Evolutionary conservation across 2,797 vertebrate species (phyloP).

Genomic region (Caiman crocodilus): DNA sequence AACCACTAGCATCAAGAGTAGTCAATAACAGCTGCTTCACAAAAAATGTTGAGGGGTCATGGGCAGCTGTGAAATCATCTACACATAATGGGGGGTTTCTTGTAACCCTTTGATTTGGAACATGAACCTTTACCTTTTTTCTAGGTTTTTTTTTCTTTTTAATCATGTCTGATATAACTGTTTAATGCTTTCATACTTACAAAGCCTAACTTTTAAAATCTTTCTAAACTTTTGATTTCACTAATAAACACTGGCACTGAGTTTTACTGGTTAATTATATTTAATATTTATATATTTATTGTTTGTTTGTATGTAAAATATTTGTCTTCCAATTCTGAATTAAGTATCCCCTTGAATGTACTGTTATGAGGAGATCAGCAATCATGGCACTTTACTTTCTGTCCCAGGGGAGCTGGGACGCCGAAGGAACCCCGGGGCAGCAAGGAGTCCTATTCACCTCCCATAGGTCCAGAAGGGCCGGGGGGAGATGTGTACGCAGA

Average conservation of each 20-base stretch:
- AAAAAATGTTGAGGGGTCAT: not conserved
- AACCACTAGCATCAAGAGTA: not conserved
- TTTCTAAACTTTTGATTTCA: not conserved
- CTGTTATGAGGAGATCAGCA: not conserved
- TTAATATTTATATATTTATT: not conserved
- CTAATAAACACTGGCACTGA: not conserved
- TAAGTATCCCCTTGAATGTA: not conserved
- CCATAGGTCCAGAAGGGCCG: too few species aligned
- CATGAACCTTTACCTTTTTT: not conserved
- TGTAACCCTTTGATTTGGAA: not conserved
- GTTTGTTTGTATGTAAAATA: not conserved
- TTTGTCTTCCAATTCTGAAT: not conserved
- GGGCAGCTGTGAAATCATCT: not conserved
- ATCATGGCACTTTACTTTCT: not conserved
- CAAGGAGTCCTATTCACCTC: too few species aligned
- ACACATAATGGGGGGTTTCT: not conserved
- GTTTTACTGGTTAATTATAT: not conserved
- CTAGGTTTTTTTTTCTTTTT: accelerated
- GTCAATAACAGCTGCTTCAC: not conserved
- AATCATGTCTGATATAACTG: not conserved
- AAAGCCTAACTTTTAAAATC: not conserved
- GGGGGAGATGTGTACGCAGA: too few species aligned
- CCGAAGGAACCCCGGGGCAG: too few species aligned
- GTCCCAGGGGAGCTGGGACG: too few species aligned
- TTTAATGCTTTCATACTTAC: not conserved